A percentile compares a stretch with the other conserved stretches of the same genome.
These are phyloP conservation scores for Mobula hypostoma DNA, from an alignment of 2,113 vertebrate species.

Conservation along the genomic window DNA sequence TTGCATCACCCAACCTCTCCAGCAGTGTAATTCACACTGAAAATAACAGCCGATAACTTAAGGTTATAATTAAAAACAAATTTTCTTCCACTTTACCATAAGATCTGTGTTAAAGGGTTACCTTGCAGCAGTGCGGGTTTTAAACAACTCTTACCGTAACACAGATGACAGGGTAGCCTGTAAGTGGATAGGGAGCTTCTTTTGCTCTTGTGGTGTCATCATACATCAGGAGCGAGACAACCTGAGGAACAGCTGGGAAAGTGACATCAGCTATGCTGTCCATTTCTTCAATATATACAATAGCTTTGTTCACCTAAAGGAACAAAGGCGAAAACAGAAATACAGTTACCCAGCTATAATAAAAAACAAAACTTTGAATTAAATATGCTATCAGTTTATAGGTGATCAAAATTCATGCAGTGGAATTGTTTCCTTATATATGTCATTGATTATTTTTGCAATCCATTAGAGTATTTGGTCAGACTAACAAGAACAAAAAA, in stretches of 20 bases:
- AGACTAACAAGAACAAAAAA: background rate
- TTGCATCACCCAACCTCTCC: too few relatives aligned
- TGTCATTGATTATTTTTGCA: background rate
- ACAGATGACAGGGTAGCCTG: conserved; percentile 66
- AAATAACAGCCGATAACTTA: too few relatives aligned
- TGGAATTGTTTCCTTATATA: background rate
- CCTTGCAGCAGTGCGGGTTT: background rate
- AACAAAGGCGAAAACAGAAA: background rate
- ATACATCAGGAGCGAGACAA: conserved; percentile 64
- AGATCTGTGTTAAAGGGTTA: background rate
- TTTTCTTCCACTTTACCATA: too few relatives aligned
- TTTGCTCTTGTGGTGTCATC: conserved; percentile 57
- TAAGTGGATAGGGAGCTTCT: conserved; percentile 55
- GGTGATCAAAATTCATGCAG: background rate
- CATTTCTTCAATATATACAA: conserved; percentile 72
- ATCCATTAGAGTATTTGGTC: background rate
- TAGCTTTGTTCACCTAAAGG: conserved; percentile 65
- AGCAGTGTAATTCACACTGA: too few relatives aligned
- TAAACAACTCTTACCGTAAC: conserved; percentile 54
- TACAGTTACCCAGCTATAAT: background rate
- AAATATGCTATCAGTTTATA: background rate
- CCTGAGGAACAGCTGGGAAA: conserved; percentile 65
- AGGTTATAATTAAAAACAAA: too few relatives aligned
- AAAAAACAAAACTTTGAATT: background rate
- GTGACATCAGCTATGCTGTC: conserved; percentile 67